phyloP scores from a whole-genome alignment of 2,113 vertebrate species.

The Calyptomena viridis region DNA sequence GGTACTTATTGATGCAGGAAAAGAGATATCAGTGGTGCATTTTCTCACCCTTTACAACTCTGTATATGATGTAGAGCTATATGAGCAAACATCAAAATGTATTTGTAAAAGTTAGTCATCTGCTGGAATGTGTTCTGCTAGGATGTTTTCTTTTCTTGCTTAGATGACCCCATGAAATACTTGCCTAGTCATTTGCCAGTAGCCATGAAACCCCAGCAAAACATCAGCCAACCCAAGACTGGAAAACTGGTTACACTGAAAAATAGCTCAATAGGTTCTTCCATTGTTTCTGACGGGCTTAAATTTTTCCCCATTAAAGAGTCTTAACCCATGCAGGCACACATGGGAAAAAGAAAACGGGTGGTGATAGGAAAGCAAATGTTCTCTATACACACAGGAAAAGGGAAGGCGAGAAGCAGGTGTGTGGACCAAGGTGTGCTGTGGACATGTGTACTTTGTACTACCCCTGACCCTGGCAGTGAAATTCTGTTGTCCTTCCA shows the following conservation, averaged over 20 bases:
- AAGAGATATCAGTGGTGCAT: background rate
- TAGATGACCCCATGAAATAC: background rate
- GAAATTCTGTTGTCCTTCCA: background rate
- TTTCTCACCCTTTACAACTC: background rate
- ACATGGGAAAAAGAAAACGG: background rate
- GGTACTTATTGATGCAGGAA: background rate
- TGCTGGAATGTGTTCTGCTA: background rate
- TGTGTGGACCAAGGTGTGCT: background rate
- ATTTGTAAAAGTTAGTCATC: background rate
- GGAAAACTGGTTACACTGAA: background rate
- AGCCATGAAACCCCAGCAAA: background rate
- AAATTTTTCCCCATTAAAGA: background rate
- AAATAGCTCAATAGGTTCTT: background rate
- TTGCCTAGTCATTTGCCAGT: background rate
- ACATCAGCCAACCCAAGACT: background rate
- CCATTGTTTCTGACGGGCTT: background rate
- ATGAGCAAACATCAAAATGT: background rate
- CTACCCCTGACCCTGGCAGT: background rate
- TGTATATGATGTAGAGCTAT: background rate
- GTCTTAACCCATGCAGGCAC: background rate
- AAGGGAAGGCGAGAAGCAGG: background rate
- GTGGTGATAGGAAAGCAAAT: background rate
- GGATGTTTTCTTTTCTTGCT: background rate
- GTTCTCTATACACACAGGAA: background rate
- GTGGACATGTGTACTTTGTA: background rate